Percentiles rank a stretch among this genome's conserved stretches.
Evolutionary conservation across 2,888 invertebrate genomes (phyloP).

Genomic region (Platynereis dumerilii): DNA sequence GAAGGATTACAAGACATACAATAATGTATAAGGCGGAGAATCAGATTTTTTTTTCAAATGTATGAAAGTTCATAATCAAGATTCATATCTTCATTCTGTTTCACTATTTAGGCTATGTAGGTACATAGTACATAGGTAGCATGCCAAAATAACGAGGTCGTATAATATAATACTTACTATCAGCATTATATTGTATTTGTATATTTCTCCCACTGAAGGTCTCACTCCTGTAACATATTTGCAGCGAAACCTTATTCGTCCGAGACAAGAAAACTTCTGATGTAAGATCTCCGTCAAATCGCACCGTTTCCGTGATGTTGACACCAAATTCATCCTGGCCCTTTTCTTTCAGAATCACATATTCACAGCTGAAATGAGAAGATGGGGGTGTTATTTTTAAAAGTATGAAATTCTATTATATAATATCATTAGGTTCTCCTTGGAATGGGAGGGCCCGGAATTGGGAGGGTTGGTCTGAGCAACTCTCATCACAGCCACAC

Average conservation of each 20-base stretch:
- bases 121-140: too few species aligned
- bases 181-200: conserved; percentile 22
- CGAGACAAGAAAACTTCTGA: conserved; percentile 14
- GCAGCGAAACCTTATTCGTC: conserved; percentile 22
- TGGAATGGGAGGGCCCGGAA: too few species aligned
- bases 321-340: conserved; percentile 18
- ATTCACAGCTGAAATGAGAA: conserved; percentile 27
- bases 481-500: too few species aligned
- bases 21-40: too few species aligned
- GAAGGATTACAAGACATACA: too few species aligned
- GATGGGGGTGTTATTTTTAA: neutral
- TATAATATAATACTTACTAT: conserved; percentile 25
- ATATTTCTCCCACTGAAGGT: conserved; percentile 30
- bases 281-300: conserved; percentile 23
- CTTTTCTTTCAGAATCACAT: conserved; percentile 23
- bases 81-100: too few species aligned
- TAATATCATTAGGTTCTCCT: neutral
- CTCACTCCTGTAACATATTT: conserved; percentile 31
- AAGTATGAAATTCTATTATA: too few species aligned
- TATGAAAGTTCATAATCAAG: too few species aligned
- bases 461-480: too few species aligned
- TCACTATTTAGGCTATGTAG: too few species aligned
- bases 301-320: conserved; percentile 12
- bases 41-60: too few species aligned
- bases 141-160: too few species aligned